phyloP scores from a whole-genome alignment of 2,797 vertebrate genomes.

The Chaenodraco wilsoni region DNA sequence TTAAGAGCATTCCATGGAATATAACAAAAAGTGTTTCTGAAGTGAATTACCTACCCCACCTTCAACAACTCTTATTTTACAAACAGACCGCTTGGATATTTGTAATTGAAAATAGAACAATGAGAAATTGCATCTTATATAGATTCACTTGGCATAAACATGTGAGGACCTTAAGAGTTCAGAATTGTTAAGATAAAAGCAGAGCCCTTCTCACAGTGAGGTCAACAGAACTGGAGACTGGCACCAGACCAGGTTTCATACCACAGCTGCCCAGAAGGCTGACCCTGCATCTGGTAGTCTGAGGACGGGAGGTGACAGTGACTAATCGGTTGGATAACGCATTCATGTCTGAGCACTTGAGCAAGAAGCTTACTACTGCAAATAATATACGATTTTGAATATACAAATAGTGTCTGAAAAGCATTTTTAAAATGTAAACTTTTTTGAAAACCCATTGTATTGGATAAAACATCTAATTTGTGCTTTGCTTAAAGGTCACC shows the following conservation, averaged over 20 bases:
- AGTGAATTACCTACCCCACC: no score
- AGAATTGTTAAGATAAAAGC: not conserved
- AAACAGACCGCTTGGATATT: not conserved
- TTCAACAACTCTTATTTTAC: not conserved
- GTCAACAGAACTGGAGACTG: constrained; percentile 1
- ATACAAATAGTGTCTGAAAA: not conserved
- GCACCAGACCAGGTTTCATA: constrained; percentile 4
- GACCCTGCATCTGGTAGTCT: not conserved
- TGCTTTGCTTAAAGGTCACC: not conserved
- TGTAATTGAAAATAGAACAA: not conserved
- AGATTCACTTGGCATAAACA: constrained; percentile 2
- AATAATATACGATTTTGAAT: not conserved
- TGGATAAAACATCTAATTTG: not conserved
- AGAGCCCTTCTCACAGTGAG: not conserved
- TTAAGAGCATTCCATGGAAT: no score
- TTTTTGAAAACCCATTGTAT: not conserved
- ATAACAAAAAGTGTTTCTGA: no score
- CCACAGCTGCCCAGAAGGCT: not conserved
- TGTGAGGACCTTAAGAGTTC: not conserved
- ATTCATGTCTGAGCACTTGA: not conserved
- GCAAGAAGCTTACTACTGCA: not conserved
- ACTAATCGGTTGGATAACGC: not conserved
- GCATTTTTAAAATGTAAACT: not conserved
- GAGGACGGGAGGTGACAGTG: not conserved
- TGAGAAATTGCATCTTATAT: not conserved